Evolutionary conservation across 2,113 vertebrate genomes (phyloP), one percentile per base, ranked within the genome.

Genomic region (Phaethon lepturus): DNA sequence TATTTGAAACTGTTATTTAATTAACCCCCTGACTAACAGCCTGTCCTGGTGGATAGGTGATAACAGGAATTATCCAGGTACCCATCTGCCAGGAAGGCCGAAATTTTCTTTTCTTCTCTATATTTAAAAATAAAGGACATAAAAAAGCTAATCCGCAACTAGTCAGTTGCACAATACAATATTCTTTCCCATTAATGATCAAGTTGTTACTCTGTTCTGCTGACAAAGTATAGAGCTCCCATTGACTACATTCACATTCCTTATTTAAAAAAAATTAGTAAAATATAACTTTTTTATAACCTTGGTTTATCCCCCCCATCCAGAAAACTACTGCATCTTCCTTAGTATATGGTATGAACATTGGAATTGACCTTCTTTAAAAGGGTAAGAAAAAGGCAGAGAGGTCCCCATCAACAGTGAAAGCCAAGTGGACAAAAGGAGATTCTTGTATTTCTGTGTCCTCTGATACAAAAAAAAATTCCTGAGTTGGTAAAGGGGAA

Each of bases 121-220:
- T 35, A 80, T 95, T 79, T 75, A 95, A 95, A 82, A 85, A 62
- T 38, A 93, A 88, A 79, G 67, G 18, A 35, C 38, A 64, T 28
- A 7, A 28, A 84, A 31, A 35, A 68, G 20, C 33, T 75, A 31
- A 96, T 63, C 53, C 90, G 31, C 16, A 64, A 66, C 38, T 59
- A 62, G 14, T 68, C 53, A 66, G 35, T 9, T 42, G 47, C 49
- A 72, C 13, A 35, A 69, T 90, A 87, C 35, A 66, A 96, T 38
- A 91, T 25, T 58, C 62, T 88, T 95, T 94, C 64, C 77, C 68
- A 94, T 88, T 81, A 75, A 90, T 24, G 56, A 95, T 74, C 35
- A 91, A 87, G n/a, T 72, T 64, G 68, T 9, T 64, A 93, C 85
- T 82, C 49, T 80, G 28, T 14, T 52, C 26, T 45, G 68, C 66